These are phyloP conservation scores for Drosophila anomelani DNA, from an alignment of 2,888 invertebrate genomes.

Conservation along the genomic window DNA sequence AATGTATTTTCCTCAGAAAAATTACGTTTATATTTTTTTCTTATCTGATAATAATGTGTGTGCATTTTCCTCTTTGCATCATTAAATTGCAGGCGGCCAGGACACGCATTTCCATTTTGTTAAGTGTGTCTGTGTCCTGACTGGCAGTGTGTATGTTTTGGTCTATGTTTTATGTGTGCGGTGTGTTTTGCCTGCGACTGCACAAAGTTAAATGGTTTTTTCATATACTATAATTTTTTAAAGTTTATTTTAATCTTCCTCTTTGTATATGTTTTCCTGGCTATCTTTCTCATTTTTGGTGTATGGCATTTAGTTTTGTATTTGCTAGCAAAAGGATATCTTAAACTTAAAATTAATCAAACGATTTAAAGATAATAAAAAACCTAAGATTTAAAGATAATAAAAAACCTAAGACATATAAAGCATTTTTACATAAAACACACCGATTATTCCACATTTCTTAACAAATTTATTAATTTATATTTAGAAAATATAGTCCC, in stretches of 20 bases:
- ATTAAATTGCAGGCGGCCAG: conserved; percentile 20
- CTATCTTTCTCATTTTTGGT: not conserved
- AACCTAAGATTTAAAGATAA: no score
- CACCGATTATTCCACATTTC: no score
- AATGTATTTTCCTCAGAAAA: no score
- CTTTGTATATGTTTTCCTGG: not conserved
- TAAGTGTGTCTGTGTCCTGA: conserved; percentile 9
- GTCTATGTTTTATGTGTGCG: conserved; percentile 36
- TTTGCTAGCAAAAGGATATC: not conserved
- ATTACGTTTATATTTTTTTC: not conserved
- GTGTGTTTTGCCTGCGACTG: conserved; percentile 38
- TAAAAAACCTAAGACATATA: no score
- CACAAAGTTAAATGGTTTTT: conserved; percentile 51
- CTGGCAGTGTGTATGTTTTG: conserved; percentile 8
- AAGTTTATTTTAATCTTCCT: not conserved
- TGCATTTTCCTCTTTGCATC: not conserved
- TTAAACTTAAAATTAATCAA: no score
- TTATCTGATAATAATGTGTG: not conserved
- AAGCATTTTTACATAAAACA: no score
- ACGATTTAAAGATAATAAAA: no score
- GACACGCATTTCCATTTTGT: conserved; percentile 33
- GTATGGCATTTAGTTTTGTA: conserved; percentile 22
- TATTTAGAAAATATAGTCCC: no score
- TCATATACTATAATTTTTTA: conserved; percentile 28
- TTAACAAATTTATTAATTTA: no score